Evolutionary conservation across 2,113 vertebrate genomes (phyloP).

Genomic region (Xenopus laevis): DNA sequence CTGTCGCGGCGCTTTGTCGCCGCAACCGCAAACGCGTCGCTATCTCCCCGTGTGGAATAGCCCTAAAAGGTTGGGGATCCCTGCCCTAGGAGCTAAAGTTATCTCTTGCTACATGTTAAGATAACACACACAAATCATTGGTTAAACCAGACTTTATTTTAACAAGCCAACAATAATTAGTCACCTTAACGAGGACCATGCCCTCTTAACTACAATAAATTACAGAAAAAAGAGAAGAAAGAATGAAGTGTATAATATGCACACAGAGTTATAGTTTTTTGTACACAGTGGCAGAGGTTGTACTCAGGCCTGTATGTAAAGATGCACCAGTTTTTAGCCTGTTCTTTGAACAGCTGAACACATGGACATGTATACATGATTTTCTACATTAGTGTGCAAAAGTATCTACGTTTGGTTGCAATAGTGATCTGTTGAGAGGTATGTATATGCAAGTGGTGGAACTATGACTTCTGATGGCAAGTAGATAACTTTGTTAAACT

Average conservation of each 20-base stretch:
- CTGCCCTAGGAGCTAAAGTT: too few species aligned
- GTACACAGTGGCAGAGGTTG: background rate
- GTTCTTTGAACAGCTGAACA: background rate
- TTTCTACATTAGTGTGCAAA: too few species aligned
- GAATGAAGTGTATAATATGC: background rate
- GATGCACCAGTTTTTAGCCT: background rate
- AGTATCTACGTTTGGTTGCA: too few species aligned
- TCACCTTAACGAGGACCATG: constrained; percentile 22
- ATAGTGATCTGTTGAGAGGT: too few species aligned
- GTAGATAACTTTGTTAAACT: too few species aligned
- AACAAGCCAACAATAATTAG: constrained; percentile 38
- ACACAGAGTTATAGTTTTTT: background rate
- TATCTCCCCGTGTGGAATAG: too few species aligned
- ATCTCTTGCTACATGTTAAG: background rate
- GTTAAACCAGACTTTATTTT: constrained; percentile 40
- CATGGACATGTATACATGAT: too few species aligned
- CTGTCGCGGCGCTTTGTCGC: too few species aligned
- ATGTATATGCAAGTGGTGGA: too few species aligned
- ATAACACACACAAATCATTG: background rate
- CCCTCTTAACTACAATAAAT: constrained; percentile 35
- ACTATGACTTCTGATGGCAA: too few species aligned
- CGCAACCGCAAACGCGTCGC: too few species aligned
- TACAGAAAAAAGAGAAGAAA: constrained; percentile 10
- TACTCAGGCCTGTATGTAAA: background rate
- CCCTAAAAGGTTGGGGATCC: too few species aligned